A percentile compares a stretch with the other conserved stretches of the same genome.
phyloP scores from a whole-genome alignment of 2,113 vertebrate genomes.

The Ardeotis arabs region DNA sequence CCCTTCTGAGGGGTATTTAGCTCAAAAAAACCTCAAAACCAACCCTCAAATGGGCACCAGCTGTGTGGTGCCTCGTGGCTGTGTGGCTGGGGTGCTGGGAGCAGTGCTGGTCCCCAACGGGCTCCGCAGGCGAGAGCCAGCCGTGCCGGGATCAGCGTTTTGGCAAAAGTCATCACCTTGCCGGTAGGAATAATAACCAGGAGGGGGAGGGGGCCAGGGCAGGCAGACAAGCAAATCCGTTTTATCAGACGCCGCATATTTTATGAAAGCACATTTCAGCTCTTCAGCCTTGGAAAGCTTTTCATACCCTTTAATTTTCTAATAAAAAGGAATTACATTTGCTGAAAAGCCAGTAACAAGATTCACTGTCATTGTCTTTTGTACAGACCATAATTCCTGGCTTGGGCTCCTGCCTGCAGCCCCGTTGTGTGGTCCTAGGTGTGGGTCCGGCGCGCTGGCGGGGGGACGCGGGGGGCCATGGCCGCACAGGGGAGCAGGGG shows the following conservation, averaged over 20 bases:
- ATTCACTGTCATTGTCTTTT: conserved; percentile 74
- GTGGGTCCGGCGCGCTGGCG: background rate
- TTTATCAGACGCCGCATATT: conserved; percentile 74
- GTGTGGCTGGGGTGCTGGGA: rapidly evolving
- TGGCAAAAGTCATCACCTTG: conserved; percentile 53
- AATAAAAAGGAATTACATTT: conserved; percentile 82
- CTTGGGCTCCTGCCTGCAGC: conserved; percentile 41
- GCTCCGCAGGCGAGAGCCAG: rapidly evolving
- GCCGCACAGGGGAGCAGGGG: rapidly evolving
- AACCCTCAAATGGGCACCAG: background rate
- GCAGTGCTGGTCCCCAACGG: background rate
- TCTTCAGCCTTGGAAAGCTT: conserved; percentile 78
- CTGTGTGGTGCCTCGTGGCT: rapidly evolving
- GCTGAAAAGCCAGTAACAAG: conserved; percentile 77
- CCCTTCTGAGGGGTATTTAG: background rate
- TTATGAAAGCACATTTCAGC: conserved; percentile 78
- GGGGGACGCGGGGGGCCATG: rapidly evolving
- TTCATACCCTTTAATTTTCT: conserved; percentile 81
- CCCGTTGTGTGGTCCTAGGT: conserved; percentile 49
- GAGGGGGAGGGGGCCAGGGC: background rate
- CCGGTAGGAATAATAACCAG: conserved; percentile 1
- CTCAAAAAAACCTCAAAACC: too few species aligned
- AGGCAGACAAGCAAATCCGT: conserved; percentile 69
- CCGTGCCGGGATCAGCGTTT: background rate
- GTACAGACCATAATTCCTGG: conserved; percentile 65